phyloP scores from a whole-genome alignment of 2,113 vertebrate genomes.

The Numenius arquata region DNA sequence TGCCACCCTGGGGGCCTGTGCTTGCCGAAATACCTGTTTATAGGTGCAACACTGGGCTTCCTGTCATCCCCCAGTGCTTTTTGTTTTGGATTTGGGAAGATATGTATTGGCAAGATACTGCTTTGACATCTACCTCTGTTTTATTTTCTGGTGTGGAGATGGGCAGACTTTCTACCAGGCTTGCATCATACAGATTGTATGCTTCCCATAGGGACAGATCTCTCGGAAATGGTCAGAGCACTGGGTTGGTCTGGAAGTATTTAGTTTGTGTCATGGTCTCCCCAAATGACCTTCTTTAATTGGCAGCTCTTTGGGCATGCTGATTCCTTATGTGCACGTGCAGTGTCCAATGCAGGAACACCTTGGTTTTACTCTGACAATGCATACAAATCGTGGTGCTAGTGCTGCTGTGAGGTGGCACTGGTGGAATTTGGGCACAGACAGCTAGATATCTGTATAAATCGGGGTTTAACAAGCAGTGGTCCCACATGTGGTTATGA shows the following conservation, averaged over 20 bases:
- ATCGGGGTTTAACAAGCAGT: not conserved
- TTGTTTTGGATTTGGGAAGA: not conserved
- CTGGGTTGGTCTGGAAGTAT: not conserved
- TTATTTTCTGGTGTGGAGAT: not conserved
- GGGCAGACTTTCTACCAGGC: not conserved
- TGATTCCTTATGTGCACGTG: accelerated
- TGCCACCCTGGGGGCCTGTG: not conserved
- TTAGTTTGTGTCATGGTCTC: not conserved
- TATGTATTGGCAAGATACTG: not conserved
- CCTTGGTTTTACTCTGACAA: not conserved
- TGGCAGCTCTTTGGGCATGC: not conserved
- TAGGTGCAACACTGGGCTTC: not conserved
- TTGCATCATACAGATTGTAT: not conserved
- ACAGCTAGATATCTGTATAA: not conserved
- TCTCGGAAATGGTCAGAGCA: not conserved
- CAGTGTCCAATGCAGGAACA: accelerated
- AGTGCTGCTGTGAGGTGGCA: accelerated
- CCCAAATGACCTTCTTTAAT: not conserved
- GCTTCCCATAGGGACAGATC: not conserved
- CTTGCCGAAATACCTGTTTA: not conserved
- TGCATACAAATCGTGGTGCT: not conserved
- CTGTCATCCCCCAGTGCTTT: not conserved
- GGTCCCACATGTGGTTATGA: not conserved
- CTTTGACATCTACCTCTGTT: not conserved
- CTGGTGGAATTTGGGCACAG: not conserved